Evolutionary conservation across 2,797 vertebrate genomes (phyloP), one percentile per base, ranked within the genome.

Genomic region (Acomys russatus): DNA sequence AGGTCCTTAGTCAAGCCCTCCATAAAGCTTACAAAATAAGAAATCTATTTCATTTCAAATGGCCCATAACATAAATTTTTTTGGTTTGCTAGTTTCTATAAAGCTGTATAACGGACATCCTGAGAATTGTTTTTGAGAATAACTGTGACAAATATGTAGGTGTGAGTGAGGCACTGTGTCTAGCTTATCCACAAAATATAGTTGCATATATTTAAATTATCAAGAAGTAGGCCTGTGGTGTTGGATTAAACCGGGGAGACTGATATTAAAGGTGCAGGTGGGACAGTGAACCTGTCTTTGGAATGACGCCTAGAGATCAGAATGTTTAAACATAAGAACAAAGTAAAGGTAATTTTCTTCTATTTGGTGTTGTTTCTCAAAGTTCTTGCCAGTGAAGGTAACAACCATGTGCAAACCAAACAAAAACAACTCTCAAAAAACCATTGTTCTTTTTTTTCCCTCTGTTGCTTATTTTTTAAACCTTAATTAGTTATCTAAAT

Each of bases 301-400:
- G 54, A 12, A 35, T 49, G 12, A 88, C 25, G 80, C 22, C 8
- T 64, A 35, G 20, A 59, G 68, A 11, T 59, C 64, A 61, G 15
- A 38, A 90, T 20, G 54, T 54, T 84, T 79, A 90, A 80, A 73
- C 80, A 1, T 9, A 68, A 71, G n/a, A 94, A 38, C 3, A 64
- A 88, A 51, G 9, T 49, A n/a, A 28, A 96, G 93, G 23, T 44
- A 73, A 89, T 89, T 96, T 61, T 93, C 82, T 64, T 64, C 51
- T 91, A 4, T n/a, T 71, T 61, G 22, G n/a, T 90, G 15, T 76
- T 33, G 77, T 92, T 90, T 96, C 38, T 35, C 80, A 66, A 94
- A 82, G 78, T 6, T 30, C n/a, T 66, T 66, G 83, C 22, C 86
- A 63, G 79, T 68, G 44, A 78, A 17, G 0, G 23, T 82, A 88